Conservation (phyloP, 2,797 vertebrate genomes). For the Sebastes taczanowskii region DNA sequence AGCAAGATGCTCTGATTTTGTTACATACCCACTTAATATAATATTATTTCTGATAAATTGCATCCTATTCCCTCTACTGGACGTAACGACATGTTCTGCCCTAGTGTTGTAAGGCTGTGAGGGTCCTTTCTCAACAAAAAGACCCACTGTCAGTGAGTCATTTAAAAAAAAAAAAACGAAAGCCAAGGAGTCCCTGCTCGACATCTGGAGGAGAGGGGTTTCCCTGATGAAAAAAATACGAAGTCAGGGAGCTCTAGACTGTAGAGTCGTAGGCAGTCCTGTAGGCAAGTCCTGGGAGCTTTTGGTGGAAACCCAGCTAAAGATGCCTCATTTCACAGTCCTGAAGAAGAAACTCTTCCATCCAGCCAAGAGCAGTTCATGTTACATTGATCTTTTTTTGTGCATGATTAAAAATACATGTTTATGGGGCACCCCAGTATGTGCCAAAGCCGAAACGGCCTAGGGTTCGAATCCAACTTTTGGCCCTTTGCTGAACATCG, state of each 20-base stretch:
- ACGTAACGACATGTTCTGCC: background rate
- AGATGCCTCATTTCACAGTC: background rate
- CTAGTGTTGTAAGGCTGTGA: background rate
- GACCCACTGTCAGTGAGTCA: background rate
- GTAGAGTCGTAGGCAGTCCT: no score
- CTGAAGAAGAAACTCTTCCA: background rate
- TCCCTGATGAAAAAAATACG: background rate
- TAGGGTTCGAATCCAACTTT: fast-evolving
- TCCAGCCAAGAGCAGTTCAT: background rate
- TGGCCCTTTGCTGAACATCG: no score
- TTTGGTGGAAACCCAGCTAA: background rate
- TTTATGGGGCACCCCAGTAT: no score
- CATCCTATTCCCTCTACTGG: background rate
- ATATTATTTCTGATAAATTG: background rate
- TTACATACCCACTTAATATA: background rate
- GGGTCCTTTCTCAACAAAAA: background rate
- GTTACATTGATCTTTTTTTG: background rate
- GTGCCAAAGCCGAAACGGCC: no score
- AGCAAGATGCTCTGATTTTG: background rate
- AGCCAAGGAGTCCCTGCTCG: background rate
- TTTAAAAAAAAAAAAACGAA: background rate
- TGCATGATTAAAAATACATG: background rate
- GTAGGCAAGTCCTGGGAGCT: no score
- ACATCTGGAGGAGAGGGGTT: conserved; percentile 11
- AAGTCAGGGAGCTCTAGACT: no score